These are phyloP conservation scores for Choristoneura fumiferana DNA, from an alignment of 1,140 invertebrate genomes.

Conservation along the genomic window DNA sequence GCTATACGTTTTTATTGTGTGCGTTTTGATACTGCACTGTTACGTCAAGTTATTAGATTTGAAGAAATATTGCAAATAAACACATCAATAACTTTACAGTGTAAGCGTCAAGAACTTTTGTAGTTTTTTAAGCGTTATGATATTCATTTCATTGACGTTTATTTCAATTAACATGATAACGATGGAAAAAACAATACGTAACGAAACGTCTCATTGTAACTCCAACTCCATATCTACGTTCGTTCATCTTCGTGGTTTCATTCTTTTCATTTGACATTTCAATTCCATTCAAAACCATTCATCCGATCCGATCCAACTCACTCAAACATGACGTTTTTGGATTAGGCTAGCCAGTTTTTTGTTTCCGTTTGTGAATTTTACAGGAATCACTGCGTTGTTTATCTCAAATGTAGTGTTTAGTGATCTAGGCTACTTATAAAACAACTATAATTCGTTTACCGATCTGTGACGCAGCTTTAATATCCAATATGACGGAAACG, in stretches of 20 bases:
- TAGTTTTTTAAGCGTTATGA: too few relatives aligned
- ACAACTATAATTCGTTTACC: constrained; percentile 29
- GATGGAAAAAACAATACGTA: too few relatives aligned
- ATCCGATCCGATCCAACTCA: not conserved
- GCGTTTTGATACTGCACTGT: constrained; percentile 3
- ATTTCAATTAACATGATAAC: too few relatives aligned
- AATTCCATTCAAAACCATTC: constrained; percentile 13
- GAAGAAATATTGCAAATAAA: too few relatives aligned
- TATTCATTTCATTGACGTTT: constrained; percentile 2
- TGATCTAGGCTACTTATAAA: constrained; percentile 23
- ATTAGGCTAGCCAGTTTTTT: constrained; percentile 58
- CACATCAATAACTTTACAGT: too few relatives aligned
- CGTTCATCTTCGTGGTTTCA: too few relatives aligned
- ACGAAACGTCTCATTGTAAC: too few relatives aligned
- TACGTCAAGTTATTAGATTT: constrained; percentile 16
- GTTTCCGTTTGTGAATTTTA: constrained; percentile 51
- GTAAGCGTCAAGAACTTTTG: too few relatives aligned
- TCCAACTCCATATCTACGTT: too few relatives aligned
- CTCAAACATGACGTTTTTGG: constrained; percentile 55
- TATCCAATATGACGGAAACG: constrained; percentile 69
- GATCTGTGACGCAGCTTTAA: constrained; percentile 32
- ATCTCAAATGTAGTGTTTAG: constrained; percentile 59
- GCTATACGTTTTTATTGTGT: constrained; percentile 40
- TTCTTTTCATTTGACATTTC: not conserved
- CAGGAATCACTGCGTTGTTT: constrained; percentile 44